Conservation (phyloP, 2,888 invertebrate genomes). For the Apodemia hepburni region DNA sequence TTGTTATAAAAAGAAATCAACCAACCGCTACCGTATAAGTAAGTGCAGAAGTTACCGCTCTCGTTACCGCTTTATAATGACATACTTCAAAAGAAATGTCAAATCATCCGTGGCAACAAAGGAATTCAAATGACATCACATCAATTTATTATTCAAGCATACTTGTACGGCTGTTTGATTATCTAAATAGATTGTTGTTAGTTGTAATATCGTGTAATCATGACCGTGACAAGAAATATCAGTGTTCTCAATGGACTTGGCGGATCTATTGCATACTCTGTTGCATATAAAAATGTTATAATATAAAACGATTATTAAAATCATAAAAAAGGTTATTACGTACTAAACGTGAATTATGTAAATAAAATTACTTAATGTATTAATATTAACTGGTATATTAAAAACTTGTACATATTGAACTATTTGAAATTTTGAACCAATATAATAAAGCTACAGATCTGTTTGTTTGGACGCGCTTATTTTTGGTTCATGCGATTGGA, state of each 20-base stretch:
- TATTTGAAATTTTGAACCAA: too few relatives aligned
- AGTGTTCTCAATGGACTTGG: slow-evolving; percentile 5
- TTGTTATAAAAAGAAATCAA: background rate
- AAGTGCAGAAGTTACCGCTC: background rate
- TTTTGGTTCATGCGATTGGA: too few relatives aligned
- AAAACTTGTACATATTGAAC: too few relatives aligned
- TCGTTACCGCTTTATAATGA: background rate
- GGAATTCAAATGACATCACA: slow-evolving; percentile 9
- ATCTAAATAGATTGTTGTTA: slow-evolving; percentile 4
- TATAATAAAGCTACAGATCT: too few relatives aligned
- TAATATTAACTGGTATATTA: too few relatives aligned
- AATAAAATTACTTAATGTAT: too few relatives aligned
- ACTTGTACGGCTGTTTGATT: slow-evolving; percentile 10
- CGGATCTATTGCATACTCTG: slow-evolving; percentile 6
- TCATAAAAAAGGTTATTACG: background rate
- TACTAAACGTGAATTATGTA: too few relatives aligned
- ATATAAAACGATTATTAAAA: slow-evolving; percentile 2
- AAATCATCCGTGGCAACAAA: slow-evolving; percentile 1
- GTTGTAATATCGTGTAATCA: background rate
- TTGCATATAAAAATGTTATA: background rate
- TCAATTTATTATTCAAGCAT: slow-evolving; percentile 10
- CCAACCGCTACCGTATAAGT: background rate
- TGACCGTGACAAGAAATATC: slow-evolving; percentile 8
- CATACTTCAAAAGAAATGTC: background rate
- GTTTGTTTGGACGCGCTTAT: too few relatives aligned